Percentiles rank a stretch among this genome's conserved stretches.
Conservation (phyloP, 2,888 invertebrate genomes). For the Acanthoscelides obtectus region DNA sequence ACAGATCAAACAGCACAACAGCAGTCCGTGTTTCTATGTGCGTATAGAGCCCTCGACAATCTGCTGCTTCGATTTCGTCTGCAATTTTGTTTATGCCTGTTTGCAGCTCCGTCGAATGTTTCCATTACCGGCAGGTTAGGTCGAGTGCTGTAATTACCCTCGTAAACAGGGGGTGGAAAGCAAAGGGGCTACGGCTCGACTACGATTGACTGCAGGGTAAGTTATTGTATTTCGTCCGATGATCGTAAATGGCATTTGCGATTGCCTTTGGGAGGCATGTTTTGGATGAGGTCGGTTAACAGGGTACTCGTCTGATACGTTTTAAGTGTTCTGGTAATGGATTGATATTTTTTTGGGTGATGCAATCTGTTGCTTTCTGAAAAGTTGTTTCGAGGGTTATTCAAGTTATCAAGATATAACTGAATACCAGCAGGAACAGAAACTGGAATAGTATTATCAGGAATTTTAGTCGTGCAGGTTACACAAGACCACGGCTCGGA, state of each 20-base stretch:
- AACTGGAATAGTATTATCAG: too few species aligned
- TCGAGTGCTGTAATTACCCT: constrained; percentile 4
- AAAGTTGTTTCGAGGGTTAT: neutral
- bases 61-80: constrained; percentile 29
- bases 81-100: constrained; percentile 30
- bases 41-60: constrained; percentile 35
- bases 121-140: constrained; percentile 7
- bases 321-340: neutral
- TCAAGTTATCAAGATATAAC: too few species aligned
- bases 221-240: neutral
- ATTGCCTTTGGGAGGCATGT: neutral
- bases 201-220: neutral
- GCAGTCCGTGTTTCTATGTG: too few species aligned
- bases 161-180: constrained; percentile 7
- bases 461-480: too few species aligned
- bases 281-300: neutral
- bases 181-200: neutral
- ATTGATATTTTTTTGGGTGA: neutral
- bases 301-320: neutral
- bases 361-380: neutral
- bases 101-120: constrained; percentile 10
- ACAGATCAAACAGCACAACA: constrained; percentile 21
- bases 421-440: too few species aligned
- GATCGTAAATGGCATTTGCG: neutral
- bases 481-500: too few species aligned